A percentile compares a stretch with the other conserved stretches of the same genome.
Evolutionary conservation across 2,113 vertebrate species (phyloP).

Genomic region (Dromaius novaehollandiae): DNA sequence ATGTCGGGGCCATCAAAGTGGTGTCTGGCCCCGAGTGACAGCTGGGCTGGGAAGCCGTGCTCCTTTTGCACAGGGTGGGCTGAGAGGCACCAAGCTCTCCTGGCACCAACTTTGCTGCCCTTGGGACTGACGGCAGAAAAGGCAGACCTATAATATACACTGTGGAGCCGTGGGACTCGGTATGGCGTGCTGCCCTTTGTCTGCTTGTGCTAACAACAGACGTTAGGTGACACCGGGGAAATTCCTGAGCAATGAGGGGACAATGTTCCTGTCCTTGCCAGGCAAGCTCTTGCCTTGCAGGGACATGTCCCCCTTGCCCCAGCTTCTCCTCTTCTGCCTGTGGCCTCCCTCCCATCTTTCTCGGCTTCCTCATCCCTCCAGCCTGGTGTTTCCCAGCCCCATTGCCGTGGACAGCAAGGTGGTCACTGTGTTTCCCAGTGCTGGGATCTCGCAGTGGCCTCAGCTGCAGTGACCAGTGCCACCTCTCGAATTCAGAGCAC

Average conservation of each 20-base stretch:
- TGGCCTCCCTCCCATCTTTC: not conserved
- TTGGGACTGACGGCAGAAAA: not conserved
- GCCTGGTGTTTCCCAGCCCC: not conserved
- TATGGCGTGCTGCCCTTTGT: not conserved
- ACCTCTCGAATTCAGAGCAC: not conserved
- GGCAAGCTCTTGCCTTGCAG: not conserved
- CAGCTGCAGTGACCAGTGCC: not conserved
- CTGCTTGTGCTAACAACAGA: too few species aligned
- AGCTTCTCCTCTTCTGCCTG: not conserved
- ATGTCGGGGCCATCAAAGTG: not conserved
- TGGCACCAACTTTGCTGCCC: not conserved
- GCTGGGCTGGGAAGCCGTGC: not conserved
- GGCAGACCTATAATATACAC: not conserved
- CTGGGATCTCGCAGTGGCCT: too few species aligned
- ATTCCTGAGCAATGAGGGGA: too few species aligned
- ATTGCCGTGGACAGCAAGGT: too few species aligned
- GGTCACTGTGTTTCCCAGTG: too few species aligned
- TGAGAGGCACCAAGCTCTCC: not conserved
- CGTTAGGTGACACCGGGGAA: too few species aligned
- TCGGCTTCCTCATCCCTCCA: not conserved
- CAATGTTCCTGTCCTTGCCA: too few species aligned
- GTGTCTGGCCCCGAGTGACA: not conserved
- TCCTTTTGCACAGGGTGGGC: not conserved
- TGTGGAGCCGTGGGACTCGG: not conserved
- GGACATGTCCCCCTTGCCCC: rapidly evolving